These are phyloP conservation scores for Philaethria dido DNA, from an alignment of 2,888 invertebrate genomes.

Conservation along the genomic window DNA sequence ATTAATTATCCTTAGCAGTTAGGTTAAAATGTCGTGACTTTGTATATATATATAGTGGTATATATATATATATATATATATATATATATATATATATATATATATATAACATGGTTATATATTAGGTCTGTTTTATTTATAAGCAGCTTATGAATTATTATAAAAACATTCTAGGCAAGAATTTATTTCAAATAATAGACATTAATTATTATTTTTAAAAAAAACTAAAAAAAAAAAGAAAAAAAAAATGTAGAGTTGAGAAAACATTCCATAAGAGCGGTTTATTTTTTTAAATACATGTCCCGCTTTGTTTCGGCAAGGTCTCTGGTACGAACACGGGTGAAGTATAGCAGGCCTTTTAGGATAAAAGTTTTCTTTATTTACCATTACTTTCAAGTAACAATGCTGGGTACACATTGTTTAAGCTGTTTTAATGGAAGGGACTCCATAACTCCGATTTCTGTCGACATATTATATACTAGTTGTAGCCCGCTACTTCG, in stretches of 20 bases:
- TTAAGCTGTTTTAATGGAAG: neutral
- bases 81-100: no score
- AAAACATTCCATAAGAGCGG: no score
- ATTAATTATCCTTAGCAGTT: no score
- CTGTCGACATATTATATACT: neutral
- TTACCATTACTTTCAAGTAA: conserved; percentile 11
- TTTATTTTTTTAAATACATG: neutral
- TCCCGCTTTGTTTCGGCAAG: conserved; percentile 6
- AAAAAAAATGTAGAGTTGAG: neutral
- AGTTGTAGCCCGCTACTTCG: neutral
- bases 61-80: no score
- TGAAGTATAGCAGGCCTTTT: conserved; percentile 9
- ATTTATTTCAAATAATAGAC: no score
- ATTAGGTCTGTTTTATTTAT: no score
- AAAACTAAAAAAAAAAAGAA: neutral
- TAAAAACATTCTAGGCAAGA: no score
- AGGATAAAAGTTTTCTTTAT: conserved; percentile 13
- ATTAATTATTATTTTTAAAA: no score
- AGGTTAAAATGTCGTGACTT: no score
- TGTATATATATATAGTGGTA: no score
- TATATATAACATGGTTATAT: no score
- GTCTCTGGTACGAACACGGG: neutral
- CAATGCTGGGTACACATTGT: neutral
- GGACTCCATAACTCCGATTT: neutral
- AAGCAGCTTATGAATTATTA: no score